Percentiles rank a stretch among this genome's conserved stretches.
phyloP scores from a whole-genome alignment of 2,888 invertebrate genomes.

The Drosophila pegasa region DNA sequence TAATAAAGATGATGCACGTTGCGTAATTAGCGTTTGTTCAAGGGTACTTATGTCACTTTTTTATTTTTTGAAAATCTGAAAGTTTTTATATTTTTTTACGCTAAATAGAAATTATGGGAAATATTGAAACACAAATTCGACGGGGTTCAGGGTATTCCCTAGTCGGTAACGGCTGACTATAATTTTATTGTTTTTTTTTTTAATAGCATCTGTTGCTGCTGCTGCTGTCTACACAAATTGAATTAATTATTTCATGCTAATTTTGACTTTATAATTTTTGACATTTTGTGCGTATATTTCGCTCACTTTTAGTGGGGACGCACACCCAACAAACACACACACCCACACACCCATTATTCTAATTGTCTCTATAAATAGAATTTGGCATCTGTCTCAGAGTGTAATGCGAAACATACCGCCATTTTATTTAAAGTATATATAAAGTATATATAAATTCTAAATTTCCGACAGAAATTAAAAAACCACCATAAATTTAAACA shows the following conservation, averaged over 20 bases:
- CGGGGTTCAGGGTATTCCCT: too few relatives aligned
- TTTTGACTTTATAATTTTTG: conserved; percentile 38
- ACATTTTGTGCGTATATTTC: conserved; percentile 31
- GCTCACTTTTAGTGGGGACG: conserved; percentile 18
- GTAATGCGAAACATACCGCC: conserved; percentile 58
- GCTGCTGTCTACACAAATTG: conserved; percentile 22
- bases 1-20: too few relatives aligned
- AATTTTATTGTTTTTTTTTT: conserved; percentile 2
- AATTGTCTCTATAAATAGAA: conserved; percentile 50
- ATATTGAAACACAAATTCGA: too few relatives aligned
- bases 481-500: too few relatives aligned
- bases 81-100: too few relatives aligned
- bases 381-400: conserved; percentile 33
- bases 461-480: too few relatives aligned
- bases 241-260: conserved; percentile 61
- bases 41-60: too few relatives aligned
- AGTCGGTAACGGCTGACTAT: too few relatives aligned
- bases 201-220: conserved; percentile 9
- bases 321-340: conserved; percentile 5
- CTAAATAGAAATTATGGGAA: too few relatives aligned
- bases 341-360: conserved; percentile 38
- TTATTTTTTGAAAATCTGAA: too few relatives aligned
- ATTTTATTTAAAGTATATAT: conserved; percentile 23
- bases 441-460: too few relatives aligned
- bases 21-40: too few relatives aligned